Evolutionary conservation across 2,797 vertebrate species (phyloP).

Genomic region (Florisuga fusca): DNA sequence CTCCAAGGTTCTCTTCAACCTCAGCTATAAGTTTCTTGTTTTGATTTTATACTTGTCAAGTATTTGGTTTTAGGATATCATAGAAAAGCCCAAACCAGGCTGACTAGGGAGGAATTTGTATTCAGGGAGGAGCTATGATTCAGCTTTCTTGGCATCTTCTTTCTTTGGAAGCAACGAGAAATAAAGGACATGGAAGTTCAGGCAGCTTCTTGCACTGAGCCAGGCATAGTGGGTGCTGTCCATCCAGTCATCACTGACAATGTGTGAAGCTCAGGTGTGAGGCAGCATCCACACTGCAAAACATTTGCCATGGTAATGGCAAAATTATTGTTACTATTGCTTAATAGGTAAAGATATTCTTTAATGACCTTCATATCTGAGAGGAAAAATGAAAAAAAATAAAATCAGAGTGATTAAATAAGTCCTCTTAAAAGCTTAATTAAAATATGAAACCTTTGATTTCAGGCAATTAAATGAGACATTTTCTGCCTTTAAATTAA

Average conservation of each 20-base stretch:
- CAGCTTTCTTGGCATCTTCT: neutral
- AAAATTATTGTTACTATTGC: neutral
- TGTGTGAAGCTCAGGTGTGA: neutral
- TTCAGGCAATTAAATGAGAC: conserved; percentile 53
- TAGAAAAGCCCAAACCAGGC: neutral
- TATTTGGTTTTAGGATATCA: neutral
- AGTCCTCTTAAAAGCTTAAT: conserved; percentile 53
- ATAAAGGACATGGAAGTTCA: neutral
- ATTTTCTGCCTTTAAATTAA: conserved; percentile 51
- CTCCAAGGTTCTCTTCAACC: neutral
- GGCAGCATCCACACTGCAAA: neutral
- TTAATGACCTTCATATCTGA: conserved; percentile 43
- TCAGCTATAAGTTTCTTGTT: neutral
- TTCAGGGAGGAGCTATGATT: neutral
- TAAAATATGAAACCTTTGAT: conserved; percentile 66
- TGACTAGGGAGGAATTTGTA: neutral
- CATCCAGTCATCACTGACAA: neutral
- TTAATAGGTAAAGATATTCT: conserved; percentile 11
- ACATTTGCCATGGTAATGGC: neutral
- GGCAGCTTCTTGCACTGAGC: neutral
- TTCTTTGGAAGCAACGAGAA: neutral
- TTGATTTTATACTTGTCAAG: neutral
- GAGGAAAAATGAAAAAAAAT: neutral
- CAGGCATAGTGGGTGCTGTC: neutral
- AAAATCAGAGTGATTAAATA: neutral